Percentiles rank a stretch among this genome's conserved stretches.
Evolutionary conservation across 1,140 invertebrate genomes (phyloP).

Genomic region (Sarcophaga bullata): DNA sequence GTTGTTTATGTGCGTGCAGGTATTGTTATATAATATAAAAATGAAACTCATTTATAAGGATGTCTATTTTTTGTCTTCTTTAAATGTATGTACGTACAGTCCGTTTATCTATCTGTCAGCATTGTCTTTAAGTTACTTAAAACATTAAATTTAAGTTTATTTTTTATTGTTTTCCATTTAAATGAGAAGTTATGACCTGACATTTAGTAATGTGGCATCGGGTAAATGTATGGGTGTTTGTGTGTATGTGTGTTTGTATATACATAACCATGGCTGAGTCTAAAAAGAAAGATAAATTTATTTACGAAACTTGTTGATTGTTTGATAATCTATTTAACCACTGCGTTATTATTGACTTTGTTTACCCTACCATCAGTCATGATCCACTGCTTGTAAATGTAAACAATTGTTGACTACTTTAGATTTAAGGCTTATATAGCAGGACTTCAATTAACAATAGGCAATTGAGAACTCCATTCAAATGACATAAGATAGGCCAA

Average conservation of each 20-base stretch:
- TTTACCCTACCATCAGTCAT: too few relatives aligned
- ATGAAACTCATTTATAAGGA: conserved; percentile 25
- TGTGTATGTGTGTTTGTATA: not conserved
- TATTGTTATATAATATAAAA: conserved; percentile 34
- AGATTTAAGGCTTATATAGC: too few relatives aligned
- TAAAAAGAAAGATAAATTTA: not conserved
- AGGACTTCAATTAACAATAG: too few relatives aligned
- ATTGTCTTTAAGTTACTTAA: not conserved
- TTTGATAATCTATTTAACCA: conserved; percentile 6
- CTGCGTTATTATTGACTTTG: not conserved
- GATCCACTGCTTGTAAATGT: too few relatives aligned
- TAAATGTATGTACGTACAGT: too few relatives aligned
- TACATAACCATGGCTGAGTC: not conserved
- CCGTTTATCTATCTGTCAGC: too few relatives aligned
- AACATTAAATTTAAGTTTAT: not conserved
- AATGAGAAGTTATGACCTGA: not conserved
- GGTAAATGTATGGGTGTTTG: not conserved
- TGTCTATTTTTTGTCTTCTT: not conserved
- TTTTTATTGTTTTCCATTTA: not conserved
- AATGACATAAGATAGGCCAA: too few relatives aligned
- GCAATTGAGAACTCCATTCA: too few relatives aligned
- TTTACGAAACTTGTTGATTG: conserved; percentile 15
- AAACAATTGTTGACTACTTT: too few relatives aligned
- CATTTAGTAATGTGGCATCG: not conserved
- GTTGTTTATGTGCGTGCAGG: not conserved